Evolutionary conservation across 1,140 invertebrate genomes (phyloP), one percentile per base, ranked within the genome.

Genomic region (Drosophila subpulchrella): DNA sequence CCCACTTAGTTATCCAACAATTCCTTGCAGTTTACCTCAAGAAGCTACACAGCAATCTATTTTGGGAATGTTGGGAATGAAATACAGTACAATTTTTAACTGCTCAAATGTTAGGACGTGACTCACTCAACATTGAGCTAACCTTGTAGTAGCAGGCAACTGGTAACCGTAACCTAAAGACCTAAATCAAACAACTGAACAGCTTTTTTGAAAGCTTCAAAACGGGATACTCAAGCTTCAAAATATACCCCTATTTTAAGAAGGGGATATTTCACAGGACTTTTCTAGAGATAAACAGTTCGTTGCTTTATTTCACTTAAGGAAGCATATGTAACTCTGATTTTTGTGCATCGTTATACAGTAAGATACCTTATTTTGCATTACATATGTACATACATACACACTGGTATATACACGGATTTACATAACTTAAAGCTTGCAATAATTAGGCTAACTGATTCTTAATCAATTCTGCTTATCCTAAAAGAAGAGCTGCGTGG

Each of bases 371-470:
- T 66, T 74, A 77, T 42, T 44, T 56, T 68, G 47, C 57, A 60
- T 59, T 72, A 59, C 36, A 42, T 75, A 58, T 32, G 34, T 76
- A 66, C 39, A 54, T 68, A 72, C 44, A 53, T 36, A 78, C 71
- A 63, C 74, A 66, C 48, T 81, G 68, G 68, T 46, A 75, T 71
- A 70, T 72, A 59, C 39, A 38, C 15, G 44, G 41, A 76, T 75
- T 63, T 59, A 66, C 41, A 84, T 70, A 89, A 79, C 84, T 76
- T 88, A 74, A 80, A 79, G 75, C 63, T 80, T 80, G 76, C 55
- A 51, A 41, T 68, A 57, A 60, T 80, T 76, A 60, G 34, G 56
- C 50, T 79, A 70, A 72, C 38, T 63, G 75, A 67, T 79, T 79
- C 38, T 76, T 27, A 84, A 76, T 75, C 75, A 75, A 70, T 72